Base-by-base conservation (phyloP, 2,888 invertebrate genomes). In the Orgyia antiqua region DNA sequence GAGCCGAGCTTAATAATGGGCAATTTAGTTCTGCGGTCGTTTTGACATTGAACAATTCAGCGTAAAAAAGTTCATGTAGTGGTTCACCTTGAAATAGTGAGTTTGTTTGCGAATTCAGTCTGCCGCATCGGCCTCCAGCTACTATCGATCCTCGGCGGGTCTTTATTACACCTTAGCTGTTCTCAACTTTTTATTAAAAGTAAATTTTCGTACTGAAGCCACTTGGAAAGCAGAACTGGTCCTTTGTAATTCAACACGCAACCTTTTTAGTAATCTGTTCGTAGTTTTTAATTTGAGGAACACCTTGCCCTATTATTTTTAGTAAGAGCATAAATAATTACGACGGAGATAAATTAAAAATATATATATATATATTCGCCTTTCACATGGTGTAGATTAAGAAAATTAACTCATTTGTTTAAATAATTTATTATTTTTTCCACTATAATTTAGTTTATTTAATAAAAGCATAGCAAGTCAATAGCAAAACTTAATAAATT, bases 21-120 rank as follows among this genome's bases (percentile, higher is more conserved):
- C 67, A 70, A 74, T 76, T 74, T 69, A 67, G 69, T 71, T 66
- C 70, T 80, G 80, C 80, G 73, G 76, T 58, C 55, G 49, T 71
- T 71, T 62, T 72, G 78, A 71, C 75, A 77, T 77, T 78, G 77
- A 74, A 73, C 69, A 59, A 56, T 64, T 60, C 56, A 63, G 68
- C 66, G 65, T 69, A 65, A 74, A 73, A 75, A 74, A 73, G 74
- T 9, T 9, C 9, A 9, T 59, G 56, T 44, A 51, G 56, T 36
- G 55, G 57, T 59, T 74, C 67, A 74, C 80, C 80, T 79, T 79
- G 79, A 65, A 64, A 58, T 46, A 53, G 63, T 60, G 58, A 64
- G 56, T 61, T n/a, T 65, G 63, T 76, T 79, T 69, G 78, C 73
- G 52, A 78, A 76, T 73, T 65, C 59, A 58, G 58, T 66, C 59